Conservation (phyloP, 2,113 vertebrate species). For the Pangasianodon gigas region DNA sequence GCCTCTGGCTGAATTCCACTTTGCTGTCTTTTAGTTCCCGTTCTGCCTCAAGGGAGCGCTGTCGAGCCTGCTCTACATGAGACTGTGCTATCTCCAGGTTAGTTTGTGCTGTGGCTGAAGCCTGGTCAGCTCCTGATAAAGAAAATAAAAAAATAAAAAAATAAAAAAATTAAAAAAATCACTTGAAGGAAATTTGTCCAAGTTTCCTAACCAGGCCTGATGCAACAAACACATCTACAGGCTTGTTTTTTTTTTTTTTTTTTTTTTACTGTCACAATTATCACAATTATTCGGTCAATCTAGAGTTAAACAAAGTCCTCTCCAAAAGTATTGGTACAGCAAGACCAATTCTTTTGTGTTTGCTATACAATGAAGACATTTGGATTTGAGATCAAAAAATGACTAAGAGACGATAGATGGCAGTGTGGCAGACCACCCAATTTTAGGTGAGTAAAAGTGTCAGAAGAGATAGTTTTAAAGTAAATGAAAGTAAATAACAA, state of each 20-base stretch:
- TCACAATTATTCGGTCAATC: neutral
- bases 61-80: conserved; percentile 76
- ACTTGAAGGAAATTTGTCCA: neutral
- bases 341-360: neutral
- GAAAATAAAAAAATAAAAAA: neutral
- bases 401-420: neutral
- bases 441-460: neutral
- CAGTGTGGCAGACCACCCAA: neutral
- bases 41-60: conserved; percentile 78
- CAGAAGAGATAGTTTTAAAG: neutral
- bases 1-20: conserved; percentile 58
- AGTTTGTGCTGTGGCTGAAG: conserved; percentile 71
- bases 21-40: conserved; percentile 75
- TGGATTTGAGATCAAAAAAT: neutral
- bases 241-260: neutral
- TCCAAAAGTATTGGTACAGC: neutral
- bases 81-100: conserved; percentile 79
- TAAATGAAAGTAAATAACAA: neutral
- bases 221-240: neutral
- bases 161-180: neutral
- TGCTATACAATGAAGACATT: neutral
- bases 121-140: conserved; percentile 80
- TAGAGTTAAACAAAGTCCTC: neutral
- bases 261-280: neutral
- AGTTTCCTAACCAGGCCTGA: neutral